Percentiles rank a stretch among this genome's conserved stretches.
phyloP scores from a whole-genome alignment of 23 tunicate genomes.

The Halocynthia aurantium region DNA sequence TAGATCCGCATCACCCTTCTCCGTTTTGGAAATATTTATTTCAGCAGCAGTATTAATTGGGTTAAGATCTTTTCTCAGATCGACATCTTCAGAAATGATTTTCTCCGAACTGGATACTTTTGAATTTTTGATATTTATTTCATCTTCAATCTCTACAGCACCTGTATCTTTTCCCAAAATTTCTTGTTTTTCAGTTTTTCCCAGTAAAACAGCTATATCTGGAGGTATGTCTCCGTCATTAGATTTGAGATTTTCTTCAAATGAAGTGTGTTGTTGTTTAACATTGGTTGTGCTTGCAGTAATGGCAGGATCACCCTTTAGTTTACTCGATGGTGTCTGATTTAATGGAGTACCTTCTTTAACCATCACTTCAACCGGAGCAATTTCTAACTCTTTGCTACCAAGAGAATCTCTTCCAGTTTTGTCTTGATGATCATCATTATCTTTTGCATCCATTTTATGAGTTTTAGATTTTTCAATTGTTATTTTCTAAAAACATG shows the following conservation, averaged over 20 bases:
- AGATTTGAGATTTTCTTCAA: no score
- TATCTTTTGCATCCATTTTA: background rate
- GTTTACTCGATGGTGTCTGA: no score
- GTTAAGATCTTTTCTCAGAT: no score
- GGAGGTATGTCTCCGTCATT: background rate
- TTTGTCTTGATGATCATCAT: background rate
- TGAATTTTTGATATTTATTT: background rate
- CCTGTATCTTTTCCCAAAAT: no score
- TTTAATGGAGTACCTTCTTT: no score
- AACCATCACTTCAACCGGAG: no score
- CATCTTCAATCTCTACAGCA: background rate
- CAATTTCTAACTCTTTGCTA: no score
- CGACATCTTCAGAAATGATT: background rate
- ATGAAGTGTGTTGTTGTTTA: no score
- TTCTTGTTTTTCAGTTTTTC: background rate
- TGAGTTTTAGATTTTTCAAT: slow-evolving; percentile 6
- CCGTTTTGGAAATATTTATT: background rate
- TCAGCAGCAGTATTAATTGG: background rate
- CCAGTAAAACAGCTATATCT: slow-evolving; percentile 2
- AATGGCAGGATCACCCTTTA: no score
- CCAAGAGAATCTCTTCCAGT: no score
- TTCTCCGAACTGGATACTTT: background rate
- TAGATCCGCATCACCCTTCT: background rate
- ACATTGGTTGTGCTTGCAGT: no score
- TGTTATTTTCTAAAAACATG: slow-evolving; percentile 3